These are phyloP conservation scores for Xiphophorus couchianus DNA, from an alignment of 2,113 vertebrate genomes.

Conservation along the genomic window DNA sequence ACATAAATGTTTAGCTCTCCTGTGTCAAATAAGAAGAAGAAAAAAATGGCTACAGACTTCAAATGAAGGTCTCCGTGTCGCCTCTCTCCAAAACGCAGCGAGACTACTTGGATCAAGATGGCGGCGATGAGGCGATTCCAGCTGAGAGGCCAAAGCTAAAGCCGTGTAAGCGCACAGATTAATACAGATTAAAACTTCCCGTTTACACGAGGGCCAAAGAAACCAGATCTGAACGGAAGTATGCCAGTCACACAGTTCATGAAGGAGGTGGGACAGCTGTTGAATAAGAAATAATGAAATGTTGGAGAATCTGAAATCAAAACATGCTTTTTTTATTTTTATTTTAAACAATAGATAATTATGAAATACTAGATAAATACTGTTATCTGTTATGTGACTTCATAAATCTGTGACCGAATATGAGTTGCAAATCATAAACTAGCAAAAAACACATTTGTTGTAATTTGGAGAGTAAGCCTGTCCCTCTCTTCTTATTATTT, in stretches of 20 bases:
- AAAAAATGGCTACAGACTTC: background rate
- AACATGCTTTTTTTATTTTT: background rate
- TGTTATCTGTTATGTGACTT: too few species aligned
- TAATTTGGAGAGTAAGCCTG: too few species aligned
- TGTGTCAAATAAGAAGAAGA: too few species aligned
- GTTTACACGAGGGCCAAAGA: conserved; percentile 15
- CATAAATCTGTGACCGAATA: too few species aligned
- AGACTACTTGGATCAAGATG: conserved; percentile 12
- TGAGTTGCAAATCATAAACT: too few species aligned
- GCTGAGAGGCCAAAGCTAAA: conserved; percentile 37
- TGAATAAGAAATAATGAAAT: background rate
- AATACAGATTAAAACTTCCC: conserved; percentile 41
- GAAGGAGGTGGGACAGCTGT: conserved; percentile 8
- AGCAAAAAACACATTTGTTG: too few species aligned
- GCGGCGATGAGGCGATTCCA: conserved; percentile 37
- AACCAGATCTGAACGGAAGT: background rate
- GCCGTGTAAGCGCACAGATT: conserved; percentile 34
- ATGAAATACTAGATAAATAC: too few species aligned
- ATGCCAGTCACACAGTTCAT: conserved; percentile 28
- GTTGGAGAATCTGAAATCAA: background rate
- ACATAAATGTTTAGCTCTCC: too few species aligned
- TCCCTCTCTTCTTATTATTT: too few species aligned
- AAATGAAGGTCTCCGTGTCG: conserved; percentile 37
- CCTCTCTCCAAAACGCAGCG: conserved; percentile 28
- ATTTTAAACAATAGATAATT: too few species aligned